phyloP scores from a whole-genome alignment of 2,113 vertebrate genomes.

The Ondatra zibethicus region DNA sequence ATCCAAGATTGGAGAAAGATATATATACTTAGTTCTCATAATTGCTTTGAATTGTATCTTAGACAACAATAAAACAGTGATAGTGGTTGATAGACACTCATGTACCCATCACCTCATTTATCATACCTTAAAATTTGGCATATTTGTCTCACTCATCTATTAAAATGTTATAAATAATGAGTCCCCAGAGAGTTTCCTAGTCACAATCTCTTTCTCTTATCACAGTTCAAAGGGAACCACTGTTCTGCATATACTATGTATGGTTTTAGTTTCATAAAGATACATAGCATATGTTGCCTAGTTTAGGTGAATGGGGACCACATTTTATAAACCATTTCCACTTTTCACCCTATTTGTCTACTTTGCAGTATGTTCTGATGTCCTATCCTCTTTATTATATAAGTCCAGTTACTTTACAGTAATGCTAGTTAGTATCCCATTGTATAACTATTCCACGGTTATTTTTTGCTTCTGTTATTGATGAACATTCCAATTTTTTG shows the following conservation, averaged over 20 bases:
- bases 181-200: not conserved
- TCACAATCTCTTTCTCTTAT: not conserved
- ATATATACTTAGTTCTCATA: not conserved
- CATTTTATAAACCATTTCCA: not conserved
- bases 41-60: not conserved
- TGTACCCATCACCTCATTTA: not conserved
- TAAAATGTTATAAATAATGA: not conserved
- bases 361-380: not conserved
- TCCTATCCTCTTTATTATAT: not conserved
- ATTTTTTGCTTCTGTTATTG: not conserved
- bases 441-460: not conserved
- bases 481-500: not conserved
- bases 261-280: not conserved
- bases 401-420: not conserved
- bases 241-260: not conserved
- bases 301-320: not conserved
- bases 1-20: not conserved
- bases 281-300: not conserved
- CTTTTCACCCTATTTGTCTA: not conserved
- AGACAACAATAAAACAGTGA: not conserved
- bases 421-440: not conserved
- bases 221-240: not conserved
- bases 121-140: not conserved
- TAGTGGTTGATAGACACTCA: not conserved
- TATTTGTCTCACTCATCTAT: not conserved